Evolutionary conservation across 2,888 invertebrate genomes (phyloP).

Genomic region (Andrena trimmerana): DNA sequence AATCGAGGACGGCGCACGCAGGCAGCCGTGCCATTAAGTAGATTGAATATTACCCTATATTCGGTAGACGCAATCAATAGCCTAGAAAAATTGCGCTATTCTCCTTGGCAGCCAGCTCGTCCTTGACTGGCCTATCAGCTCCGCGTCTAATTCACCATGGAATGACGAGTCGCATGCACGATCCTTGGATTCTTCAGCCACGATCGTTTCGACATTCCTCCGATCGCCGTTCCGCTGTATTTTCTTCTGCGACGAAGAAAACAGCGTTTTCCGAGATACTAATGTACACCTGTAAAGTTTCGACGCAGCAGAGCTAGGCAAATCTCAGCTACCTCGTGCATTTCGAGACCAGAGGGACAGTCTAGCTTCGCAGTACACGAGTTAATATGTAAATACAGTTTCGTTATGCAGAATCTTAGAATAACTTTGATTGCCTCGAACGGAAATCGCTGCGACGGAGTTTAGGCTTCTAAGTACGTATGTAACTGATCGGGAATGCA

Average conservation of each 20-base stretch:
- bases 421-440: no score
- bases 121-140: conserved; percentile 73
- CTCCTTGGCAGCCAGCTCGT: conserved; percentile 61
- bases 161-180: conserved; percentile 48
- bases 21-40: conserved; percentile 77
- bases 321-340: neutral
- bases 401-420: no score
- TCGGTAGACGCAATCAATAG: conserved; percentile 79
- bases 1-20: conserved; percentile 77
- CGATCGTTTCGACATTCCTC: conserved; percentile 21
- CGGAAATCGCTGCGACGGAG: no score
- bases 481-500: conserved; percentile 11
- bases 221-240: neutral
- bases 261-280: no score
- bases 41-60: conserved; percentile 83
- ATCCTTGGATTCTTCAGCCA: conserved; percentile 22
- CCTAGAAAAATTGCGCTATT: conserved; percentile 71
- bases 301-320: neutral
- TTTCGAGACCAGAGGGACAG: no score
- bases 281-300: neutral
- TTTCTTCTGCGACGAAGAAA: no score
- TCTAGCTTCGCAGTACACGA: no score
- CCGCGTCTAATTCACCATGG: conserved; percentile 68
- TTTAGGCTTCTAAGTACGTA: no score
- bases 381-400: no score